Base-by-base conservation (phyloP, 1,140 invertebrate genomes). In the Anastrepha obliqua region DNA sequence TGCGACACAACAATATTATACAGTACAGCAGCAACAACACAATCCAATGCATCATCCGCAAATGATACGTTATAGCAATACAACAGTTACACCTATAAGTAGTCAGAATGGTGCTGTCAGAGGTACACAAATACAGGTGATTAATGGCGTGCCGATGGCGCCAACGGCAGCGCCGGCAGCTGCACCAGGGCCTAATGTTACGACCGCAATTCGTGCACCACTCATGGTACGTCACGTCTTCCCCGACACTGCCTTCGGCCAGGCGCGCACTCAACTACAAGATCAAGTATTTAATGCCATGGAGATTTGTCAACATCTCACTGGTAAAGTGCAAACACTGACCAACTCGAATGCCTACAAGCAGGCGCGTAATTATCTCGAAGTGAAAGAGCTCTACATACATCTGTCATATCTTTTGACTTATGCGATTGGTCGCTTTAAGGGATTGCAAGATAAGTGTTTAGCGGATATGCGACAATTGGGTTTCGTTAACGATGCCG, bases 341-440 rank as follows among this genome's bases (percentile, higher is more conserved):
- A 93, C 93, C 74, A 91, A 92, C 74, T 93, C 93, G 20, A 93
- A 93, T 89, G 92, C 92, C 1, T 93, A 93, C 86, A 93, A 91
- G 86, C 89, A 90, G 62, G 93, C 90, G 0, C 90, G 89, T 9
- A 92, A 89, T 47, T 90, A 89, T 70, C 65, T 90, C 15, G 93
- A 93, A 88, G 89, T 93, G 13, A 93, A 93, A 74, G 92, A 93
- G 47, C 88, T 93, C 4, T 93, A 93, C 64, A 93, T 93, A 42
- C 93, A 93, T 90, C 88, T 93, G n/a, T 93, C 93, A 7, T 93
- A 93, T 87, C 78, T 93, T 15, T 91, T 91, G 87, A 93, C 92
- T 3, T 93, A 93, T 85, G 91, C 92, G 2, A 93, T 93, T 60
- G 92, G 92, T 9, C 90, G 92, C 7, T 93, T 93, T 42, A 92